These are phyloP conservation scores for Pecten maximus DNA, from an alignment of 2,888 invertebrate genomes.

Conservation along the genomic window DNA sequence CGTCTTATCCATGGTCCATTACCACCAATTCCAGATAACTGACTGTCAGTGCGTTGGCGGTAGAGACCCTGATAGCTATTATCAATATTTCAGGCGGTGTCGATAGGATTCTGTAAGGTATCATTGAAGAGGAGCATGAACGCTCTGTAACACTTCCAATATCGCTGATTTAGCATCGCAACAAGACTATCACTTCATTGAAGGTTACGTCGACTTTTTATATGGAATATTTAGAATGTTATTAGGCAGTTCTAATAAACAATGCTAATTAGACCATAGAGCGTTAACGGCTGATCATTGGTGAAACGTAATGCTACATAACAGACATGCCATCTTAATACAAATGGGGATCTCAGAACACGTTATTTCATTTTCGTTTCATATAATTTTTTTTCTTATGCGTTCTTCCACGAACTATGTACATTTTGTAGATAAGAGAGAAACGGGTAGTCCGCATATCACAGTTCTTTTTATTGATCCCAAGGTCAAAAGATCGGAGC, in stretches of 20 bases:
- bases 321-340: background rate
- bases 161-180: background rate
- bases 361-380: background rate
- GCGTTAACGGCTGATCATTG: background rate
- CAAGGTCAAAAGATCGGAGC: background rate
- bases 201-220: background rate
- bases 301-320: background rate
- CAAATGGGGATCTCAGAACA: background rate
- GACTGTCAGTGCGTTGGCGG: background rate
- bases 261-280: background rate
- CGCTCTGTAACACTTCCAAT: background rate
- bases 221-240: background rate
- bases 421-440: too few species aligned
- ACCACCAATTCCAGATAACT: background rate
- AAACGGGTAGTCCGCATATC: background rate
- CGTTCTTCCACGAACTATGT: background rate
- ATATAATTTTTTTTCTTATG: background rate
- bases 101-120: background rate
- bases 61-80: background rate
- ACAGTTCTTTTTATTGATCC: background rate
- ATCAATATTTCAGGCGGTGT: conserved; percentile 5
- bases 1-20: background rate
- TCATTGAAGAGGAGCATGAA: background rate
- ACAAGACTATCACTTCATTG: background rate
- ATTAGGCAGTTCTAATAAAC: background rate